Evolutionary conservation across 2,888 invertebrate species (phyloP).

Genomic region (Cerastis leucographa): DNA sequence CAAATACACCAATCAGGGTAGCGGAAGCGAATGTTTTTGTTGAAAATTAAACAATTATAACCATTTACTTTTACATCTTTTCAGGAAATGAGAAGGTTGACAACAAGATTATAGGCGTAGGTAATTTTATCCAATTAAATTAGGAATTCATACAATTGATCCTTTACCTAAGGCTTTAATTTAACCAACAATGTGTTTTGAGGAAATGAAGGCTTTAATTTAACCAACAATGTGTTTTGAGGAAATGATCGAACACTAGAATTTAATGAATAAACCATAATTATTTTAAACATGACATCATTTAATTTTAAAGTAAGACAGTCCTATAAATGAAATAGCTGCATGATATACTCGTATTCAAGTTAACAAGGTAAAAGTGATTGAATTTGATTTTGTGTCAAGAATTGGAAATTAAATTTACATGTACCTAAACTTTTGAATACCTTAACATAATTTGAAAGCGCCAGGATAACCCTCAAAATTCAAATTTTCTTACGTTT

Average conservation of each 20-base stretch:
- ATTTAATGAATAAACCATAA: conserved; percentile 22
- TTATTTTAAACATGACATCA: background rate
- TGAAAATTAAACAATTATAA: background rate
- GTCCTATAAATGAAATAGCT: background rate
- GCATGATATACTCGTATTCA: background rate
- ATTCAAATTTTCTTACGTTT: too few relatives aligned
- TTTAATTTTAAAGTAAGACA: conserved; percentile 20
- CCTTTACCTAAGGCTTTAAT: conserved; percentile 13
- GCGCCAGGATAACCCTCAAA: too few relatives aligned
- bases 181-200: background rate
- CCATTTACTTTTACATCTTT: conserved; percentile 3
- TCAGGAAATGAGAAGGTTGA: conserved; percentile 26
- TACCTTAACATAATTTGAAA: background rate
- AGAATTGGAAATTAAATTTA: background rate
- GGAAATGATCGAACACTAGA: conserved; percentile 6
- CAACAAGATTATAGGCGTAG: conserved; percentile 23
- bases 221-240: conserved; percentile 2
- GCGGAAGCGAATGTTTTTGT: background rate
- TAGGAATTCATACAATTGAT: conserved; percentile 8
- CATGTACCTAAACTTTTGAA: background rate
- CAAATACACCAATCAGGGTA: too few relatives aligned
- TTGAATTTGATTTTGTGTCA: background rate
- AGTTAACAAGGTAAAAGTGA: background rate
- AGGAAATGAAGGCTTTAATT: conserved; percentile 9
- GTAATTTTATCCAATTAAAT: conserved; percentile 27